Percentiles rank a stretch among this genome's conserved stretches.
Evolutionary conservation across 2,113 vertebrate species (phyloP).

Genomic region (Physeter macrocephalus): DNA sequence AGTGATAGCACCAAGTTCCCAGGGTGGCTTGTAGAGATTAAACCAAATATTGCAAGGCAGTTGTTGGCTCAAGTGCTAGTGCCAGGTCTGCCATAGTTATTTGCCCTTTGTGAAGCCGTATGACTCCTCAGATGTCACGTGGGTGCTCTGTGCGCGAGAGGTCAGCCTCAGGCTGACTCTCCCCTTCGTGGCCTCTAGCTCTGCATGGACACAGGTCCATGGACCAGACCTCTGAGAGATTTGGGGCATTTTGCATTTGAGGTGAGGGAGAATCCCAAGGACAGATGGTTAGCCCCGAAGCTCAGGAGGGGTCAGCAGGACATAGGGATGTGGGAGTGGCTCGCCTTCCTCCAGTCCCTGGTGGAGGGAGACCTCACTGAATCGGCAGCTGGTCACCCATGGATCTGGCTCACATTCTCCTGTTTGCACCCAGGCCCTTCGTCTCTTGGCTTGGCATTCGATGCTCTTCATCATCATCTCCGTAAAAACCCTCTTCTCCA

Average conservation of each 20-base stretch:
- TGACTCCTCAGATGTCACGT: neutral
- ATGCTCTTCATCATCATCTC: accelerated
- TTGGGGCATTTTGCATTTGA: neutral
- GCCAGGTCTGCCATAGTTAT: neutral
- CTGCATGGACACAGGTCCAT: neutral
- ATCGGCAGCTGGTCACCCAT: neutral
- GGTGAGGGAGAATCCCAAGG: neutral
- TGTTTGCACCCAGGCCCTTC: too few species aligned
- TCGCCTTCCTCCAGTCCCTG: neutral
- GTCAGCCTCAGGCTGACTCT: neutral
- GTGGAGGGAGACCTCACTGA: neutral
- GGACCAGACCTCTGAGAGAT: neutral
- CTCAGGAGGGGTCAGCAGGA: neutral
- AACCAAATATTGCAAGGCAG: neutral
- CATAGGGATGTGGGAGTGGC: neutral
- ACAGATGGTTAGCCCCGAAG: neutral
- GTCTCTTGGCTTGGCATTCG: neutral
- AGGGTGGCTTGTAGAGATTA: neutral
- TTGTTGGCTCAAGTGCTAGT: neutral
- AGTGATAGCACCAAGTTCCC: neutral
- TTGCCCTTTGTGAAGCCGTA: neutral
- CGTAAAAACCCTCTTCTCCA: neutral
- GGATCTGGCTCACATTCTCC: neutral
- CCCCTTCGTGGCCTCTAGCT: neutral
- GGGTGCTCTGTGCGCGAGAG: neutral